A percentile compares a stretch with the other conserved stretches of the same genome.
Evolutionary conservation across 2,797 vertebrate species (phyloP).

Genomic region (Sebastes matsubarae): DNA sequence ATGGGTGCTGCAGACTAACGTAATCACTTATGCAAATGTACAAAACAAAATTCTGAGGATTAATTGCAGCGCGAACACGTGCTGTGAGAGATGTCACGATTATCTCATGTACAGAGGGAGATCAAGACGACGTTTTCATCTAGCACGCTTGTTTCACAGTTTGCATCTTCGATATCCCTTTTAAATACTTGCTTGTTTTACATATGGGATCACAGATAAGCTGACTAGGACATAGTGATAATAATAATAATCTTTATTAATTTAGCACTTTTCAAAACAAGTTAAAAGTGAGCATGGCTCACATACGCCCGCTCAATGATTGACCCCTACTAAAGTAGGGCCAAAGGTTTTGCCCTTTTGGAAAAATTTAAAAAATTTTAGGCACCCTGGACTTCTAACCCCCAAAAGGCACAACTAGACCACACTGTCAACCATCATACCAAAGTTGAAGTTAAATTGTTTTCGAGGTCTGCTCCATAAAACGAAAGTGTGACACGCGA

Average conservation of each 20-base stretch:
- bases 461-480: too few species aligned
- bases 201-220: not conserved
- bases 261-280: not conserved
- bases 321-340: too few species aligned
- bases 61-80: conserved; percentile 57
- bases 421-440: too few species aligned
- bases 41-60: conserved; percentile 57
- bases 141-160: not conserved
- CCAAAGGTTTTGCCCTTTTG: too few species aligned
- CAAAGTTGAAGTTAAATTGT: too few species aligned
- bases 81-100: conserved; percentile 55
- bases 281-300: too few species aligned
- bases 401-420: too few species aligned
- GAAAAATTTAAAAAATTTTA: too few species aligned
- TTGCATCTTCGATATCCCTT: not conserved
- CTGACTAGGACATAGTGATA: not conserved
- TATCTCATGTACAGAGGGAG: conserved; percentile 53
- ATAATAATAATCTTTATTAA: too few species aligned
- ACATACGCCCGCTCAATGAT: too few species aligned
- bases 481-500: too few species aligned
- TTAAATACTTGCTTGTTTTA: not conserved
- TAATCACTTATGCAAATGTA: conserved; percentile 75
- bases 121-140: conserved; percentile 32
- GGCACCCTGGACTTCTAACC: too few species aligned
- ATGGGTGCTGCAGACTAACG: conserved; percentile 59